Conservation (phyloP, 2,888 invertebrate species). For the Meteorus cinctellus region DNA sequence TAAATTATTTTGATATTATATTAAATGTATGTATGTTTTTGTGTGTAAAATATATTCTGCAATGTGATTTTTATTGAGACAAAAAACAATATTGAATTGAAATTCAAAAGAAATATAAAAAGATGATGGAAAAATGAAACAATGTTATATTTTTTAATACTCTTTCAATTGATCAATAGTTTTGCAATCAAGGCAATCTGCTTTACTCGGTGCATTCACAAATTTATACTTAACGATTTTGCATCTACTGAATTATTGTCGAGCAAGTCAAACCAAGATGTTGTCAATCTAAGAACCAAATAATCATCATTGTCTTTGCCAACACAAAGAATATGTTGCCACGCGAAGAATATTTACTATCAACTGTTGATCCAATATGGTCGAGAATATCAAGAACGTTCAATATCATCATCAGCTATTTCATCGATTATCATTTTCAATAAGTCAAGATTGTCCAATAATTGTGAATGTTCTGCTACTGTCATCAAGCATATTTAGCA, state of each 20-base stretch:
- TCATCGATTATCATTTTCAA: conserved; percentile 77
- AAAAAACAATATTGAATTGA: neutral
- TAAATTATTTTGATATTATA: conserved; percentile 40
- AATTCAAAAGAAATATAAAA: conserved; percentile 1
- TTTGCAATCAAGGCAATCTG: conserved; percentile 78
- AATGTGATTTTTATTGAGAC: neutral
- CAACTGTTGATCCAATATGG: conserved; percentile 80
- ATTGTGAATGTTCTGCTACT: conserved; percentile 66
- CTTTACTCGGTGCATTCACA: conserved; percentile 77
- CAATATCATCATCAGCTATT: conserved; percentile 77
- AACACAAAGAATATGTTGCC: conserved; percentile 73
- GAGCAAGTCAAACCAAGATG: conserved; percentile 79
- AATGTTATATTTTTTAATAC: conserved; percentile 68
- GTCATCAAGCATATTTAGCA: conserved; percentile 60
- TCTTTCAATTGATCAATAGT: conserved; percentile 79
- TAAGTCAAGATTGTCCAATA: conserved; percentile 75
- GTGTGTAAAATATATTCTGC: conserved; percentile 10
- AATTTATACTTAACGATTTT: conserved; percentile 86
- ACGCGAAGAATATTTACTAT: conserved; percentile 82
- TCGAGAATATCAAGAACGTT: conserved; percentile 87
- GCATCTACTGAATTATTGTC: conserved; percentile 78
- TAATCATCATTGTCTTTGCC: conserved; percentile 70
- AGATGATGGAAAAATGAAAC: neutral
- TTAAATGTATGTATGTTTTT: neutral
- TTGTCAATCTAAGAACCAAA: conserved; percentile 75